phyloP scores from a whole-genome alignment of 2,113 vertebrate genomes.

The Poecilia latipinna region DNA sequence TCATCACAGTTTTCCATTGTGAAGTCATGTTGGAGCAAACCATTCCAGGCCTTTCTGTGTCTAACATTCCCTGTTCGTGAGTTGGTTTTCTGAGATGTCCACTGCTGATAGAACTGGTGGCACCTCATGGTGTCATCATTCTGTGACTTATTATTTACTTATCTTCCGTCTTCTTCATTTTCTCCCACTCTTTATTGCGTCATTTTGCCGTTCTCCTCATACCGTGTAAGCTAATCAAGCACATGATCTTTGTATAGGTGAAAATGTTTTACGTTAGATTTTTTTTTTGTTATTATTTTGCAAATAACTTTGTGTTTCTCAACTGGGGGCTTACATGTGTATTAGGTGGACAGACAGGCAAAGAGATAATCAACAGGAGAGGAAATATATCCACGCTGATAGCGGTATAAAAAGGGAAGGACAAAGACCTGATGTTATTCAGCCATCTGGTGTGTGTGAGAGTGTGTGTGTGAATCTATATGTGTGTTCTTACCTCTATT shows the following conservation, averaged over 20 bases:
- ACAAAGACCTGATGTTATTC: conserved; percentile 54
- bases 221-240: not conserved
- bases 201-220: not conserved
- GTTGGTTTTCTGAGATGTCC: not conserved
- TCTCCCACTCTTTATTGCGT: not conserved
- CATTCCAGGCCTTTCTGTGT: not conserved
- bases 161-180: not conserved
- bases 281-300: conserved; percentile 6
- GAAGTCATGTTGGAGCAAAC: not conserved
- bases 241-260: not conserved
- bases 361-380: conserved; percentile 15
- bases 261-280: not conserved
- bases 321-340: not conserved
- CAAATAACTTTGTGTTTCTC: conserved; percentile 9
- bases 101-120: not conserved
- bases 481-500: conserved; percentile 46
- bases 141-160: not conserved
- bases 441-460: conserved; percentile 58
- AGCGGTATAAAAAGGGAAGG: conserved; percentile 37
- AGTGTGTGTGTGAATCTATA: not conserved
- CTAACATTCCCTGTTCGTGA: not conserved
- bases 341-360: conserved; percentile 3
- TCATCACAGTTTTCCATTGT: not conserved
- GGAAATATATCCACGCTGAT: conserved; percentile 31
- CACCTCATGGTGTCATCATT: not conserved